phyloP scores from a whole-genome alignment of 2,797 vertebrate species.

The Alca torda region DNA sequence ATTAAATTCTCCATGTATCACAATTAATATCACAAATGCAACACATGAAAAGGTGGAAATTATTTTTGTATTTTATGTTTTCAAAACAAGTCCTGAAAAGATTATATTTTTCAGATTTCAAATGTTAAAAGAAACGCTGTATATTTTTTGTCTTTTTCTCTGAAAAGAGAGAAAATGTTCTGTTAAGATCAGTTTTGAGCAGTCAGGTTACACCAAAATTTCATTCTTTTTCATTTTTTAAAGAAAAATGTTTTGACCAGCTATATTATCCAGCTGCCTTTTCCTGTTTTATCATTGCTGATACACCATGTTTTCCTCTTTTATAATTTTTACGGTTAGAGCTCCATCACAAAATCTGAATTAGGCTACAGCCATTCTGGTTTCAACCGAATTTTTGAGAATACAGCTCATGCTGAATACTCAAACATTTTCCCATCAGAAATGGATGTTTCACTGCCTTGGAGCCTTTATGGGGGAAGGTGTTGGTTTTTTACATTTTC shows the following conservation, averaged over 20 bases:
- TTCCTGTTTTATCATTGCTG: background rate
- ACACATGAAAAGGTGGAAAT: background rate
- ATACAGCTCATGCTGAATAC: background rate
- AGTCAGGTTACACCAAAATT: background rate
- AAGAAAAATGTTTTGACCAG: background rate
- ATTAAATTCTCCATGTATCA: background rate
- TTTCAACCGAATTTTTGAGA: background rate
- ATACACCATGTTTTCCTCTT: background rate
- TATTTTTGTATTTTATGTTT: background rate
- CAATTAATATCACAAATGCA: background rate
- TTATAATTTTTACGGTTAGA: background rate
- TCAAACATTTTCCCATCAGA: background rate
- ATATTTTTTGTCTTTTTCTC: background rate
- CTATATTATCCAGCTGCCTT: background rate
- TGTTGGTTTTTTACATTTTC: background rate
- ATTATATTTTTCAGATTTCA: background rate
- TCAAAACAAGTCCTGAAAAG: background rate
- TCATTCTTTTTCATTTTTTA: background rate
- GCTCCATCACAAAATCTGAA: background rate
- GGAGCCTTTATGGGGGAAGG: background rate
- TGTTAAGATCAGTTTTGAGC: background rate
- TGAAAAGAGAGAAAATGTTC: background rate
- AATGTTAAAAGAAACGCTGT: background rate
- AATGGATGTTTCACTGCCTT: background rate
- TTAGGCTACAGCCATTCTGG: background rate